Base-by-base conservation (phyloP, 2,113 vertebrate genomes). In the Datnioides undecimradiatus region DNA sequence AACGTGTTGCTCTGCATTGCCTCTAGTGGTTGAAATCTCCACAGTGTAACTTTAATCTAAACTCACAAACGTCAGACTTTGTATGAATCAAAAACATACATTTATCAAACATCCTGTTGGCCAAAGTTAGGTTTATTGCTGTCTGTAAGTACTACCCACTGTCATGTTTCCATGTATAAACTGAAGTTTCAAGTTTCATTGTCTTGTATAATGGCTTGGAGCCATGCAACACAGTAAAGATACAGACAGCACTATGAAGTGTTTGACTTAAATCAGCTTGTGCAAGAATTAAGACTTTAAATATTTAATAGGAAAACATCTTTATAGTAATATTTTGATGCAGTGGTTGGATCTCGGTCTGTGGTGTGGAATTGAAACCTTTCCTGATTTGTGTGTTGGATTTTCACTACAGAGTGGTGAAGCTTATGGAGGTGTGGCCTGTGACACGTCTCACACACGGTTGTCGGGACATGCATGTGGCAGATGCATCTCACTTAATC, bases 401-500 rank as follows among this genome's bases (percentile, higher is more conserved):
- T n/a, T n/a, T n/a, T n/a, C n/a, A n/a, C n/a, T n/a, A n/a, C n/a
- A n/a, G n/a, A n/a, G n/a, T n/a, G n/a, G n/a, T n/a, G n/a, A n/a
- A n/a, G n/a, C n/a, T n/a, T n/a, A n/a, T n/a, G n/a, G n/a, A n/a
- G n/a, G n/a, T n/a, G n/a, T n/a, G n/a, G n/a, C n/a, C 19, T 21
- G 19, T 23, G 46, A 58, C 23, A 14, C 0, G 0, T 74, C 31
- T 34, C 29, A 71, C 49, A 38, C 6, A 2, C 45, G n/a, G 55
- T 21, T 40, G 52, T 19, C 27, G 4, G 10, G 19, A 0, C 27
- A 29, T 43, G 4, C 10, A 41, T 82, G 43, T 49, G 45, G 54
- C 73, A 68, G 63, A 82, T 67, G 48, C 43, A 25, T 48, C 34
- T 16, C 54, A 38, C 14, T 83, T 8, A 60, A 67, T 63, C 75